These are phyloP conservation scores for Eristalis pertinax DNA, from an alignment of 2,888 invertebrate genomes.

Conservation along the genomic window DNA sequence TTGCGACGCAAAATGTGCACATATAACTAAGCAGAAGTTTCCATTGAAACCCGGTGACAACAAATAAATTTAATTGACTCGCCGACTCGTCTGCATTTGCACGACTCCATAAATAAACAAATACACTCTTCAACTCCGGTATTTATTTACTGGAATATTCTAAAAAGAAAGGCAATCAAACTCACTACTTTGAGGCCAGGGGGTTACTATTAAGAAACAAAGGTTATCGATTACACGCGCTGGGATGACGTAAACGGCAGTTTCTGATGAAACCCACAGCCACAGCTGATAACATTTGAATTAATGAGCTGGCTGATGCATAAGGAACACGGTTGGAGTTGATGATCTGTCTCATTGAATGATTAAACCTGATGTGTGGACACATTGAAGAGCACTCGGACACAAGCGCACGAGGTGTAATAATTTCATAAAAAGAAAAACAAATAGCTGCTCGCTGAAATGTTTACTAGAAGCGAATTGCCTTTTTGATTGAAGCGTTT, in stretches of 20 bases:
- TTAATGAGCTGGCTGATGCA: background rate
- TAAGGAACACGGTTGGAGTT: background rate
- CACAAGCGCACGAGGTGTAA: background rate
- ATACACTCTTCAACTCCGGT: background rate
- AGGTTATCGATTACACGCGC: constrained; percentile 40
- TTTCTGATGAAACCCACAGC: constrained; percentile 15
- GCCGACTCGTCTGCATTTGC: background rate
- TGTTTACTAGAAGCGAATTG: no score
- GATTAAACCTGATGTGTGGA: background rate
- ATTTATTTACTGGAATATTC: background rate
- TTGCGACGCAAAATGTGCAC: constrained; percentile 1
- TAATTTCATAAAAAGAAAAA: background rate
- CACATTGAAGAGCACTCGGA: no score
- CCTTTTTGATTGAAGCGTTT: background rate
- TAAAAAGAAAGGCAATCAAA: background rate
- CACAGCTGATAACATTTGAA: constrained; percentile 24
- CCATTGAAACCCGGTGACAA: constrained; percentile 5
- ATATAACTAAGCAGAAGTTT: background rate
- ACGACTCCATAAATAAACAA: background rate
- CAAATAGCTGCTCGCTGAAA: background rate
- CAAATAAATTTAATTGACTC: background rate
- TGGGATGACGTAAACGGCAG: constrained; percentile 39
- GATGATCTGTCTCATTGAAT: background rate
- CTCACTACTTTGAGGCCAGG: background rate
- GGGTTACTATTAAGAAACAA: background rate